Conservation (phyloP, 2,113 vertebrate genomes). For the Bubo scandiacus region DNA sequence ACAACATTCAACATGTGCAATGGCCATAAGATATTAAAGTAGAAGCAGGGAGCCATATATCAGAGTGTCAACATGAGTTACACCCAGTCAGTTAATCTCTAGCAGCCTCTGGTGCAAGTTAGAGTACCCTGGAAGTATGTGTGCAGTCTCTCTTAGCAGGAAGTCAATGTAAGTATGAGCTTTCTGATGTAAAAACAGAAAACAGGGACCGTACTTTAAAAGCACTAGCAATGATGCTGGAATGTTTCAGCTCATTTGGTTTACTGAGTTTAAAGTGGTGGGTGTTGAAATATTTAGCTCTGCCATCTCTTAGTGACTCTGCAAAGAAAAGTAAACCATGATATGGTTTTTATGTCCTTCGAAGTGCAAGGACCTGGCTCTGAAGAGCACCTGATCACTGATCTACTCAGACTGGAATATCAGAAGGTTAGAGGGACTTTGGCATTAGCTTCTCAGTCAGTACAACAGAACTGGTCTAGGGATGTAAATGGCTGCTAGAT, state of each 20-base stretch:
- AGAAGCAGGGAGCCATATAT: background rate
- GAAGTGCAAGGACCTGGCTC: background rate
- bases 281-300: background rate
- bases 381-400: background rate
- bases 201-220: background rate
- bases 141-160: background rate
- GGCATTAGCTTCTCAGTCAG: background rate
- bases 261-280: background rate
- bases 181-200: constrained; percentile 6
- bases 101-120: background rate
- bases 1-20: background rate
- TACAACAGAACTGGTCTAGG: background rate
- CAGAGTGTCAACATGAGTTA: constrained; percentile 21
- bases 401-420: background rate
- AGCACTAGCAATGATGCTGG: background rate
- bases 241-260: background rate
- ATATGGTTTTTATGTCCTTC: background rate
- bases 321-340: background rate
- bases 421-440: background rate
- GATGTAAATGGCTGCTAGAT: background rate
- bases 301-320: background rate
- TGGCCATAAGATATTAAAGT: background rate
- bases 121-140: background rate
- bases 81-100: constrained; percentile 6
- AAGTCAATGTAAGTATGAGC: background rate